Evolutionary conservation across 2,797 vertebrate species (phyloP).

Genomic region (Podarcis lilfordi): DNA sequence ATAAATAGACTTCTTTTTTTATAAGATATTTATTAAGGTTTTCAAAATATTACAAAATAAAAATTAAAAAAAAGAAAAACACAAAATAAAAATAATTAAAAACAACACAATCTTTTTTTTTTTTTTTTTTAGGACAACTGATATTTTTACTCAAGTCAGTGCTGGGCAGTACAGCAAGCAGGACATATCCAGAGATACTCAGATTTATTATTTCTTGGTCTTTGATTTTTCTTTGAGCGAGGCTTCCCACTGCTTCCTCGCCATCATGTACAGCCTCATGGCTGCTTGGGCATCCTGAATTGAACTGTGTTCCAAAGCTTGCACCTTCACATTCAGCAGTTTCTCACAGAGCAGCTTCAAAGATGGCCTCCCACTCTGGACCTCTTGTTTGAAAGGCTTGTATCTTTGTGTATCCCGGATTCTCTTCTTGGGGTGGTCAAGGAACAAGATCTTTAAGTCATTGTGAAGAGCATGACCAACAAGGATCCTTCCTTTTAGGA

Average conservation of each 20-base stretch:
- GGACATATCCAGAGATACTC: background rate
- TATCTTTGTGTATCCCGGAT: conserved; percentile 95
- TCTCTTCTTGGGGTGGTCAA: conserved; percentile 93
- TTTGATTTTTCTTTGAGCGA: conserved; percentile 72
- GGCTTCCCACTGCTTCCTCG: conserved; percentile 90
- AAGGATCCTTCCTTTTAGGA: conserved; percentile 86
- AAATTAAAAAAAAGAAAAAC: too few relatives aligned
- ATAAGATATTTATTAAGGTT: too few relatives aligned
- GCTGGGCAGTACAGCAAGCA: background rate
- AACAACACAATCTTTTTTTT: too few relatives aligned
- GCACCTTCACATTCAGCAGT: conserved; percentile 88
- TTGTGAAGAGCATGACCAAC: conserved; percentile 93
- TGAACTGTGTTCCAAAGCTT: conserved; percentile 92
- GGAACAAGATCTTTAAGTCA: conserved; percentile 92
- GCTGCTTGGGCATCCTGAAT: conserved; percentile 94
- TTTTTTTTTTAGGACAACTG: background rate
- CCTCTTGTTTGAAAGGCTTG: conserved; percentile 86
- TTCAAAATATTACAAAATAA: too few relatives aligned
- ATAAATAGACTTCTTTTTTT: background rate
- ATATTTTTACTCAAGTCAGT: conserved; percentile 3
- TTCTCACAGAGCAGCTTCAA: conserved; percentile 86
- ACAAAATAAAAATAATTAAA: too few relatives aligned
- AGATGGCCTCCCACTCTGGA: conserved; percentile 85
- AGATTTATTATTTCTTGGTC: background rate
- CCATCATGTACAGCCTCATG: conserved; percentile 92